These are phyloP conservation scores for Anabacerthia variegaticeps DNA, from an alignment of 2,797 vertebrate genomes.

Conservation along the genomic window DNA sequence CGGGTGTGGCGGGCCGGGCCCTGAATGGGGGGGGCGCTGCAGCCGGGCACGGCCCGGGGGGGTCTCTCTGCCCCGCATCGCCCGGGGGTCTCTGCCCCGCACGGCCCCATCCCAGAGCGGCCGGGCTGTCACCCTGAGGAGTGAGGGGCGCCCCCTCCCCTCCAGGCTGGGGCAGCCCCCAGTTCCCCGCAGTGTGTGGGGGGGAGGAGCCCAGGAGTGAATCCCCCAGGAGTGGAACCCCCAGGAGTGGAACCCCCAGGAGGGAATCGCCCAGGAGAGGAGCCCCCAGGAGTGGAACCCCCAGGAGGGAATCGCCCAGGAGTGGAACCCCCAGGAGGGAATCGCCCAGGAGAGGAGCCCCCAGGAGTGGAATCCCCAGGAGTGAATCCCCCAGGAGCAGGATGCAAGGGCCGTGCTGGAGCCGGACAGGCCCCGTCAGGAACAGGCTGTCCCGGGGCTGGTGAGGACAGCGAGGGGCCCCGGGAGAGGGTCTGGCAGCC, in stretches of 20 bases:
- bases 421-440: background rate
- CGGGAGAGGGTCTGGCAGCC: background rate
- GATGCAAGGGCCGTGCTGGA: accelerated
- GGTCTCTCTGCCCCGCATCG: background rate
- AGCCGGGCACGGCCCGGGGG: too few species aligned
- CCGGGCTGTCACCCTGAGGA: background rate
- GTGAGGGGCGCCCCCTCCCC: background rate
- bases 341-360: too few species aligned
- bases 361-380: too few species aligned
- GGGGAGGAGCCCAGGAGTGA: background rate
- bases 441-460: background rate
- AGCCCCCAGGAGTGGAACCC: too few species aligned
- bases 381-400: background rate
- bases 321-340: too few species aligned
- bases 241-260: too few species aligned
- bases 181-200: too few species aligned
- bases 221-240: background rate
- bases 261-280: too few species aligned
- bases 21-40: background rate
- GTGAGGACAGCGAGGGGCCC: accelerated
- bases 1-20: background rate
- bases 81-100: background rate
- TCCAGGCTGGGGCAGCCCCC: too few species aligned
- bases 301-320: too few species aligned
- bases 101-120: background rate